phyloP scores from a whole-genome alignment of 2,113 vertebrate genomes.

The Papio anubis region DNA sequence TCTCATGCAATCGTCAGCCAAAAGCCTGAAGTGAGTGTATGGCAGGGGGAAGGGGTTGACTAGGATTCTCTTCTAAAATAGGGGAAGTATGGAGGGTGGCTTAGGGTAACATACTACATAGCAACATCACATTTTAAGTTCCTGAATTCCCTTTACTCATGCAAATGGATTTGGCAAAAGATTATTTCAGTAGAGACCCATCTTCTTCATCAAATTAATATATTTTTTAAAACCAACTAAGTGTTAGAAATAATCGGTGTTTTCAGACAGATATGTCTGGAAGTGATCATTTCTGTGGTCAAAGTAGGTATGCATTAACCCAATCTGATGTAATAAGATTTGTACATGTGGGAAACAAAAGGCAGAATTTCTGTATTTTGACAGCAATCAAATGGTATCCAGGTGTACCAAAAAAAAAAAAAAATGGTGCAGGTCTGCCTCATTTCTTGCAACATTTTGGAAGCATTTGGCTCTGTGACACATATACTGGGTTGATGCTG shows the following conservation, averaged over 20 bases:
- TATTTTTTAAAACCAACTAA: not conserved
- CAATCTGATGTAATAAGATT: not conserved
- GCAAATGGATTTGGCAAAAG: not conserved
- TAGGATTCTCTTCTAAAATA: not conserved
- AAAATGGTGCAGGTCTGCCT: not conserved
- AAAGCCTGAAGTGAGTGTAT: not conserved
- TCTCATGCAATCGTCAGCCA: not conserved
- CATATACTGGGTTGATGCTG: accelerated
- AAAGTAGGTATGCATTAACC: not conserved
- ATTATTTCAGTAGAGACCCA: not conserved
- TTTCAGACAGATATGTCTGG: not conserved
- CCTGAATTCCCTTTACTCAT: not conserved
- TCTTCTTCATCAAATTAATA: not conserved
- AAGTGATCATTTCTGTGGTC: not conserved
- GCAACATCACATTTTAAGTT: not conserved
- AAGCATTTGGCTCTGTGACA: not conserved
- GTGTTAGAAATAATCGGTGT: not conserved
- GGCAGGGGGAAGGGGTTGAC: accelerated
- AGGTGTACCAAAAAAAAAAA: not conserved
- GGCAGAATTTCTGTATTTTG: not conserved
- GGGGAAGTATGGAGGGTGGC: no score
- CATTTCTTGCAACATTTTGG: not conserved
- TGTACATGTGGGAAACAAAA: not conserved
- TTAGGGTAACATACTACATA: not conserved
- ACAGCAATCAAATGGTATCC: not conserved